Evolutionary conservation across 1,140 invertebrate species (phyloP).

Genomic region (Carposina sasakii): DNA sequence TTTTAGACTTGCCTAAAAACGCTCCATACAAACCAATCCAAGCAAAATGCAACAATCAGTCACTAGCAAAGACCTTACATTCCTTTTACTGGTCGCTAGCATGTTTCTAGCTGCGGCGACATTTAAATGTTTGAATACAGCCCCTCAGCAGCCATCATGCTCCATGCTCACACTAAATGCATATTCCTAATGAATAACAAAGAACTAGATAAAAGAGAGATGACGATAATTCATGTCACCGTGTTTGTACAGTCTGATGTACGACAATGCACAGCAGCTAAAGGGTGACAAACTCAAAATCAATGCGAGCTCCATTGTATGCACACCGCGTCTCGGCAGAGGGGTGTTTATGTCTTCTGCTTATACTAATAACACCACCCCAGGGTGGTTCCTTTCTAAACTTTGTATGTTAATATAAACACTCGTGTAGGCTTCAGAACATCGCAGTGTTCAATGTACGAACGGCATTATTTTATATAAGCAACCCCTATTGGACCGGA

Average conservation of each 20-base stretch:
- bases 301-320: conserved; percentile 58
- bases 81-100: too few relatives aligned
- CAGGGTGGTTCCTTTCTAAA: conserved; percentile 50
- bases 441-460: conserved; percentile 46
- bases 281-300: conserved; percentile 60
- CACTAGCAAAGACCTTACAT: too few relatives aligned
- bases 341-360: conserved; percentile 55
- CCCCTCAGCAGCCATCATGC: too few relatives aligned
- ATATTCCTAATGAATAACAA: conserved; percentile 43
- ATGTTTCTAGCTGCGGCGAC: too few relatives aligned
- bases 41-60: too few relatives aligned
- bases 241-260: conserved; percentile 47
- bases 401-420: conserved; percentile 62
- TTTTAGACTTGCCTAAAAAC: too few relatives aligned
- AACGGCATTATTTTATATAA: conserved; percentile 46
- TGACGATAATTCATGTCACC: conserved; percentile 54
- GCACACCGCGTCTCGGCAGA: conserved; percentile 44
- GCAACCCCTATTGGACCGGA: conserved; percentile 22
- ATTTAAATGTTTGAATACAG: too few relatives aligned
- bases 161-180: conserved; percentile 28
- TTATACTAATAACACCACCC: conserved; percentile 61
- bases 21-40: too few relatives aligned
- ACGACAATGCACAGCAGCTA: conserved; percentile 42
- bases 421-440: conserved; percentile 50
- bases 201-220: conserved; percentile 37